phyloP scores from a whole-genome alignment of 2,797 vertebrate species.

The Scolopax bukidnonensis region DNA sequence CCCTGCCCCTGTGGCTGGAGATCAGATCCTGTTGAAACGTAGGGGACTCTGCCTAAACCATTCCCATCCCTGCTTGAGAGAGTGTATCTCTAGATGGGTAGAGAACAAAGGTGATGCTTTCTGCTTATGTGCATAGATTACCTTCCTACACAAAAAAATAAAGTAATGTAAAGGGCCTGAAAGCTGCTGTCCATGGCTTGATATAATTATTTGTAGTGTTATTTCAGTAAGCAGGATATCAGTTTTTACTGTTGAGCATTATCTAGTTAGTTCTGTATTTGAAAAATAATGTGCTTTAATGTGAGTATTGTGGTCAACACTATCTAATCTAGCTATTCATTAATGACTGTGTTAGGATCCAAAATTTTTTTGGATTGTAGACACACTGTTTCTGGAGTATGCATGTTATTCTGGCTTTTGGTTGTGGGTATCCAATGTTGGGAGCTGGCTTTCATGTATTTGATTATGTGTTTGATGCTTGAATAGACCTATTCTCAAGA shows the following conservation, averaged over 20 bases:
- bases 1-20: not conserved
- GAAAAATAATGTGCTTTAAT: not conserved
- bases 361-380: not conserved
- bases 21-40: not conserved
- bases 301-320: not conserved
- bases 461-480: constrained; percentile 80
- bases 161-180: not conserved
- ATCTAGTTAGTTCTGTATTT: not conserved
- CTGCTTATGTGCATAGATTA: not conserved
- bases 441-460: constrained; percentile 64
- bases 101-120: not conserved
- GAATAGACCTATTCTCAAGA: constrained; percentile 81
- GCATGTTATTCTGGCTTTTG: constrained; percentile 51
- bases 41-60: not conserved
- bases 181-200: not conserved
- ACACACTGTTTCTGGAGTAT: not conserved
- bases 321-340: not conserved
- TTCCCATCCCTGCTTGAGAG: not conserved
- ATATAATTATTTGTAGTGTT: not conserved
- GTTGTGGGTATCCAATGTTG: constrained; percentile 46
- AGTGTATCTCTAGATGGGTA: not conserved
- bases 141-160: too few relatives aligned
- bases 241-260: not conserved
- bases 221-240: not conserved
- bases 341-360: not conserved